Conservation (phyloP, 1,140 invertebrate genomes). For the Drosophila tani region DNA sequence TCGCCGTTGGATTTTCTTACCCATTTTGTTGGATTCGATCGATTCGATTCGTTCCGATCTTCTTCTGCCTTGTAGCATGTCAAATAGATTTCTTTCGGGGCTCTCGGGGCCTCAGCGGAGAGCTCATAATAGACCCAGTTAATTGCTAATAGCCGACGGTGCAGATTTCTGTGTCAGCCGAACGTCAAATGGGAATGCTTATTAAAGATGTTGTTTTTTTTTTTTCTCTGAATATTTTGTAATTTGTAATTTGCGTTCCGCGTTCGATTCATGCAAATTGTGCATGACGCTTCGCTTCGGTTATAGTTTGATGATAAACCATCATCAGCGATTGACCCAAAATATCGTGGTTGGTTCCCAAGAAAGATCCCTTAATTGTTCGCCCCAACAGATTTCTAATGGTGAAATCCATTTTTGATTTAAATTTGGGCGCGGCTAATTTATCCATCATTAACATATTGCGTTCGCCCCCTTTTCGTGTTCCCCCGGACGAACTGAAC, state of each 20-base stretch:
- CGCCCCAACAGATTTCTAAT: constrained; percentile 37
- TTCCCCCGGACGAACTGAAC: constrained; percentile 17
- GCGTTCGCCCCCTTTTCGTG: not conserved
- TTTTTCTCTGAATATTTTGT: constrained; percentile 24
- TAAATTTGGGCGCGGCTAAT: constrained; percentile 46
- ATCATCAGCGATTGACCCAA: constrained; percentile 69
- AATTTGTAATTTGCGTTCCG: constrained; percentile 75
- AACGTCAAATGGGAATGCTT: constrained; percentile 75
- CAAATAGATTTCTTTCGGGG: constrained; percentile 70
- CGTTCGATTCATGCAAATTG: constrained; percentile 76
- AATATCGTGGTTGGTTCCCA: constrained; percentile 62
- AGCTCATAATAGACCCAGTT: constrained; percentile 82
- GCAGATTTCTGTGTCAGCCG: constrained; percentile 80
- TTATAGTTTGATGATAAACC: constrained; percentile 76
- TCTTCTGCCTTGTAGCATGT: constrained; percentile 82
- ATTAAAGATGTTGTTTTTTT: constrained; percentile 70
- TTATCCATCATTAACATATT: constrained; percentile 49
- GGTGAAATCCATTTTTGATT: constrained; percentile 53
- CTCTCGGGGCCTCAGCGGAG: constrained; percentile 38
- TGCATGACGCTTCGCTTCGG: constrained; percentile 78
- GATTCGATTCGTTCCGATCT: constrained; percentile 79
- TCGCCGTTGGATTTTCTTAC: constrained; percentile 26
- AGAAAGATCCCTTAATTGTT: constrained; percentile 63
- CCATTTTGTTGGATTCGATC: constrained; percentile 51
- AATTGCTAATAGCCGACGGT: constrained; percentile 83